Percentiles rank a stretch among this genome's conserved stretches.
Conservation (phyloP, 35 echinoderm and acorn worm genomes). For the Anneissia japonica region DNA sequence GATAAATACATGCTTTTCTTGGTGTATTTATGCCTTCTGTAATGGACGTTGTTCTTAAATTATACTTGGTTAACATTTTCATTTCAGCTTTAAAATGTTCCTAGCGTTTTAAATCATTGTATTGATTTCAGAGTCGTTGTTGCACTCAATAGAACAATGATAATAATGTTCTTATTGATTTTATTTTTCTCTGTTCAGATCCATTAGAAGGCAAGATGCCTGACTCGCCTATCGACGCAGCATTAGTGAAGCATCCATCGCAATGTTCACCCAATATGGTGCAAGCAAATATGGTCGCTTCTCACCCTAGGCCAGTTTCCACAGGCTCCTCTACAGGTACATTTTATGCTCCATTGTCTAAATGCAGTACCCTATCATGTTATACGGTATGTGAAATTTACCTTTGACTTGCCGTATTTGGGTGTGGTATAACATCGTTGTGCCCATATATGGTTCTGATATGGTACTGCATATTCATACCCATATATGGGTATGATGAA, state of each 20-base stretch:
- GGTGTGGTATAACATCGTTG: neutral
- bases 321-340: slow-evolving; percentile 84
- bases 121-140: too few species aligned
- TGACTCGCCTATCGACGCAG: slow-evolving; percentile 71
- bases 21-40: too few species aligned
- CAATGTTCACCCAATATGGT: slow-evolving; percentile 35
- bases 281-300: slow-evolving; percentile 13
- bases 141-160: too few species aligned
- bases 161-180: too few species aligned
- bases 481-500: neutral
- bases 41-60: too few species aligned
- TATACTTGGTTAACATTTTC: too few species aligned
- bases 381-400: neutral
- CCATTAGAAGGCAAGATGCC: slow-evolving; percentile 80
- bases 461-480: neutral
- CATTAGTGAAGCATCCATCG: slow-evolving; percentile 31
- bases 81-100: too few species aligned
- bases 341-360: too few species aligned
- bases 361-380: neutral
- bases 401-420: neutral
- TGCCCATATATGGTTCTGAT: neutral
- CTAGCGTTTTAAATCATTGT: too few species aligned
- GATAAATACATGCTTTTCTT: too few species aligned
- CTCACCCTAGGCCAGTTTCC: slow-evolving; percentile 64
- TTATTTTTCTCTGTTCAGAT: slow-evolving; percentile 36